Evolutionary conservation across 92 coral and sea anemone species (phyloP).

Genomic region (Palythoa heliodiscus): DNA sequence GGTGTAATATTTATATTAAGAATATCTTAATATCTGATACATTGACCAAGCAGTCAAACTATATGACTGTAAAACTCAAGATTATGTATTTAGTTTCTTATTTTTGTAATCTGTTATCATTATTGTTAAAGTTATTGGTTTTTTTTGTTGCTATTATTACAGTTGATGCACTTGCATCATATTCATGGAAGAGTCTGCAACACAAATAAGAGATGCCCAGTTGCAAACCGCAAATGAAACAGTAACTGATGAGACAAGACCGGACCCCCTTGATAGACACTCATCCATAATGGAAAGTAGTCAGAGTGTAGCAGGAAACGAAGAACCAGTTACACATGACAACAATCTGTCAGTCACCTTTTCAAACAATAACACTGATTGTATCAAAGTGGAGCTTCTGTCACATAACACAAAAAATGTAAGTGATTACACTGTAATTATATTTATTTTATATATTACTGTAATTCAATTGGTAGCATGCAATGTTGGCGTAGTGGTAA

Average conservation of each 20-base stretch:
- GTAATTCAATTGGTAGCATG: no score
- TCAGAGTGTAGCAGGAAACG: background rate
- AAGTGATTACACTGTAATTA: background rate
- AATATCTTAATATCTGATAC: no score
- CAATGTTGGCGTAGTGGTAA: no score
- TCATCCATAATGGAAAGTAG: background rate
- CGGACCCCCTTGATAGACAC: background rate
- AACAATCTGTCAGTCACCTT: background rate
- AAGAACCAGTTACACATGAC: background rate
- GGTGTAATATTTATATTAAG: no score
- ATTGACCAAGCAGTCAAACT: no score
- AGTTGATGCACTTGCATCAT: background rate
- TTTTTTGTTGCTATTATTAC: no score
- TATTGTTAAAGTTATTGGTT: no score
- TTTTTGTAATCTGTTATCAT: no score
- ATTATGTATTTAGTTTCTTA: no score
- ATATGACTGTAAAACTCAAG: no score
- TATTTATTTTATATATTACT: background rate
- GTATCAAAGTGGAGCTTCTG: background rate
- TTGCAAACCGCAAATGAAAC: slow-evolving; percentile 1
- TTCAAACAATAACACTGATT: slow-evolving; percentile 32
- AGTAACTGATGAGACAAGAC: background rate
- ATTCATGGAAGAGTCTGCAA: slow-evolving; percentile 27
- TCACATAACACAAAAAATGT: background rate
- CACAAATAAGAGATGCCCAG: background rate